Evolutionary conservation across 1,140 invertebrate genomes (phyloP), one percentile per base, ranked within the genome.

Genomic region (Zaprionus davidi): DNA sequence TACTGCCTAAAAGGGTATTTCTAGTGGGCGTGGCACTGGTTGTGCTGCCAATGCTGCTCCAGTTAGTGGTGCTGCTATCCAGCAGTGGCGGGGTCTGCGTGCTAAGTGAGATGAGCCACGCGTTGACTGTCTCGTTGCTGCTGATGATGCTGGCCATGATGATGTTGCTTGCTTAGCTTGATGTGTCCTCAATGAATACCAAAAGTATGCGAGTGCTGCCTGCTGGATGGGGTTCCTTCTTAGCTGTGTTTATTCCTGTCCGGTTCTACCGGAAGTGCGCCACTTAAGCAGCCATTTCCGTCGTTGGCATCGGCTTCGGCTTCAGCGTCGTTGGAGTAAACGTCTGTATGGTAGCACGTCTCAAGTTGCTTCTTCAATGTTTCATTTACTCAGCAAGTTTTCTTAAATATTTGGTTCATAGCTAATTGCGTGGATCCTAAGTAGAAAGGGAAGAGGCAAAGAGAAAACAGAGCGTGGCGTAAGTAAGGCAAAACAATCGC

Each of bases 261-360:
- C 67, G 56, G 70, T 26, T 78, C 66, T 13, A 71, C 78, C 85
- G 84, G 84, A 88, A 81, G 85, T 81, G 51, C 63, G 83, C 75
- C 85, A 90, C 85, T 88, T 88, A 90, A 79, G 84, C 85, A 79
- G 74, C 53, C 84, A 88, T 88, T 85, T 88, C 85, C 85, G 85
- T 78, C 68, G 69, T 53, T 70, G 70, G 78, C 57, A 46, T 46
- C 41, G 7, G 41, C 41, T 3, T 46, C 7, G 41, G 1, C 41
- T 2, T 17, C n/a, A 0, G n/a, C 15, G 41, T n/a, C 15, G 13
- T 41, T 5, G 38, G 12, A 11, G 9, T 36, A 11, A 0, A 15
- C 1, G 15, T n/a, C 2, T n/a, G 53, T n/a, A 3, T n/a, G 13
- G 15, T 31, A 2, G 58, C 71, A 73, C 75, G 65, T 72, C 56